Evolutionary conservation across 2,797 vertebrate species (phyloP).

Genomic region (Leptoclinus maculatus): DNA sequence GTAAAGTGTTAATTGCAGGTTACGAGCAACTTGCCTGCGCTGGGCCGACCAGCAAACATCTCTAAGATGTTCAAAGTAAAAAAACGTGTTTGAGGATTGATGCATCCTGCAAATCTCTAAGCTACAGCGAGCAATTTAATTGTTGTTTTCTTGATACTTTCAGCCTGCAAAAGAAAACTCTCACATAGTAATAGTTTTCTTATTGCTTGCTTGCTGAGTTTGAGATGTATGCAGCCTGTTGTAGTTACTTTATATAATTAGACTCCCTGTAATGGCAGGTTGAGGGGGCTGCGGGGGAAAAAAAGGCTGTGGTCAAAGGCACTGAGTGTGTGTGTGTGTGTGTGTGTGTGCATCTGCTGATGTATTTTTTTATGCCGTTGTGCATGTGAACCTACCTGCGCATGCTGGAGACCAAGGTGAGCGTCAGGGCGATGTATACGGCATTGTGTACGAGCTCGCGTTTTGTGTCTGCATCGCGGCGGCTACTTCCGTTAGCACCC

Average conservation of each 20-base stretch:
- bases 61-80: constrained; percentile 50
- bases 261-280: constrained; percentile 44
- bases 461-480: constrained; percentile 39
- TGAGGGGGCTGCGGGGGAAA: constrained; percentile 13
- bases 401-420: constrained; percentile 36
- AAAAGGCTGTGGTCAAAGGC: neutral
- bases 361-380: constrained; percentile 29
- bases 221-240: constrained; percentile 30
- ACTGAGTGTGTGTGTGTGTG: neutral
- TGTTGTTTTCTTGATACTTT: constrained; percentile 54
- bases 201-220: constrained; percentile 33
- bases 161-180: constrained; percentile 21
- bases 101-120: constrained; percentile 30
- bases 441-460: neutral
- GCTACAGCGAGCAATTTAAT: constrained; percentile 32
- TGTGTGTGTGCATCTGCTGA: constrained; percentile 27
- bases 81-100: constrained; percentile 27
- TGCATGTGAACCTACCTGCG: constrained; percentile 15
- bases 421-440: constrained; percentile 4
- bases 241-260: constrained; percentile 60
- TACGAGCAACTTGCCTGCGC: constrained; percentile 7
- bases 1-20: constrained; percentile 29
- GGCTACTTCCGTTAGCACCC: constrained; percentile 48
- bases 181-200: constrained; percentile 17
- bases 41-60: constrained; percentile 20